These are phyloP conservation scores for Dicrostonyx torquatus DNA, from an alignment of 2,797 vertebrate genomes.

Conservation along the genomic window DNA sequence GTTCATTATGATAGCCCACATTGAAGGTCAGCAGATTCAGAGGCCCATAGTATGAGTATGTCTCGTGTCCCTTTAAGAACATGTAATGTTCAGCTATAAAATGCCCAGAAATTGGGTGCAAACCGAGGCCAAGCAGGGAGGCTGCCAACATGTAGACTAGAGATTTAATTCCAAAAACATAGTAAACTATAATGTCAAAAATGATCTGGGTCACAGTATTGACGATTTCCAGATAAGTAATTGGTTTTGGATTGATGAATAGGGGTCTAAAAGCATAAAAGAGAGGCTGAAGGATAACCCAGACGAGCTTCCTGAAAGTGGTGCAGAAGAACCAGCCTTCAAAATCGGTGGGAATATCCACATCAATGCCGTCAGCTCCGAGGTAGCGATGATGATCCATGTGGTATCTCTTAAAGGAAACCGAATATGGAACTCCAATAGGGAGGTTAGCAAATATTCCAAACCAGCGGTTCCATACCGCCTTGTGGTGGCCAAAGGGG, in stretches of 20 bases:
- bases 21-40: constrained; percentile 98
- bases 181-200: constrained; percentile 91
- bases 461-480: constrained; percentile 95
- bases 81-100: constrained; percentile 99
- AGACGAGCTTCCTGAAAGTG: constrained; percentile 93
- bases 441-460: constrained; percentile 98
- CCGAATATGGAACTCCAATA: constrained; percentile 94
- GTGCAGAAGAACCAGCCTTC: constrained; percentile 97
- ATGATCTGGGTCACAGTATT: constrained; percentile 91
- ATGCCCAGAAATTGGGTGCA: constrained; percentile 98
- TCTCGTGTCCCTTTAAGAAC: constrained; percentile 98
- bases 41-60: constrained; percentile 97
- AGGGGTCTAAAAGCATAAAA: constrained; percentile 96
- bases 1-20: constrained; percentile 98
- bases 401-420: constrained; percentile 98
- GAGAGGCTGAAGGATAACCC: constrained; percentile 96
- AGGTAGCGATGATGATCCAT: constrained; percentile 98
- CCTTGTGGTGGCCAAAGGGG: constrained; percentile 93
- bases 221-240: constrained; percentile 92
- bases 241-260: constrained; percentile 96
- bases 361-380: constrained; percentile 94
- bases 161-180: constrained; percentile 92
- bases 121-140: constrained; percentile 95
- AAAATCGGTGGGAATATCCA: constrained; percentile 97
- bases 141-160: constrained; percentile 95